Percentiles rank a stretch among this genome's conserved stretches.
Conservation (phyloP, 2,113 vertebrate genomes). For the Cephalopholis sonnerati region DNA sequence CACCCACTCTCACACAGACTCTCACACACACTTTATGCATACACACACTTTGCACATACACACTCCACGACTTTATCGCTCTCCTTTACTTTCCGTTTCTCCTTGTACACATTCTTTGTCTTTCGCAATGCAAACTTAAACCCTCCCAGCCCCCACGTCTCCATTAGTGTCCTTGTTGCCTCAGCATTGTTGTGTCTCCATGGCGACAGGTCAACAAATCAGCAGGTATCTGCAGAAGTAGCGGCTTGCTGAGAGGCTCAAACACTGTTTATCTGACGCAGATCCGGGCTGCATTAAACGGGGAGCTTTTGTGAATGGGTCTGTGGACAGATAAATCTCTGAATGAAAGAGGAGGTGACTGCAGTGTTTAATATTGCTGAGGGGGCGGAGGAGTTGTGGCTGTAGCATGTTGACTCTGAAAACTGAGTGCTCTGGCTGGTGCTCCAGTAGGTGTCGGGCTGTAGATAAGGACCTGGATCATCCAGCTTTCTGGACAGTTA, state of each 20-base stretch:
- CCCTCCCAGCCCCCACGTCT: constrained; percentile 20
- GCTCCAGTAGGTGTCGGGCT: too few relatives aligned
- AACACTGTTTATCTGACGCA: constrained; percentile 1
- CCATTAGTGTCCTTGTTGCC: constrained; percentile 50
- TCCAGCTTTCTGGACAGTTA: too few relatives aligned
- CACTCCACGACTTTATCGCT: not conserved
- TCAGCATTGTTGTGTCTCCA: constrained; percentile 62
- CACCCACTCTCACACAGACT: constrained; percentile 8
- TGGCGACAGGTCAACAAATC: constrained; percentile 63
- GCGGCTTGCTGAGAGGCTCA: not conserved
- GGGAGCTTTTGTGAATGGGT: constrained; percentile 38
- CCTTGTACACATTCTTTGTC: constrained; percentile 33
- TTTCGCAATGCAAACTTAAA: constrained; percentile 1
- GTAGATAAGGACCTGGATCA: too few relatives aligned
- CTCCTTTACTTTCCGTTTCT: constrained; percentile 41
- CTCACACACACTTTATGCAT: constrained; percentile 1
- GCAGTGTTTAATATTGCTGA: not conserved
- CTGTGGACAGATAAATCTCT: constrained; percentile 27
- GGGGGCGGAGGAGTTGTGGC: not conserved
- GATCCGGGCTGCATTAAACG: constrained; percentile 6
- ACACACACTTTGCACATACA: not conserved
- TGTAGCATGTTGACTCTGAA: not conserved
- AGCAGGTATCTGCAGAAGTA: constrained; percentile 39
- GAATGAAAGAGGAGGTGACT: constrained; percentile 19
- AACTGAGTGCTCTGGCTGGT: too few relatives aligned